Percentiles rank a stretch among this genome's conserved stretches.
These are phyloP conservation scores for Solea solea DNA, from an alignment of 2,113 vertebrate genomes.

Conservation along the genomic window DNA sequence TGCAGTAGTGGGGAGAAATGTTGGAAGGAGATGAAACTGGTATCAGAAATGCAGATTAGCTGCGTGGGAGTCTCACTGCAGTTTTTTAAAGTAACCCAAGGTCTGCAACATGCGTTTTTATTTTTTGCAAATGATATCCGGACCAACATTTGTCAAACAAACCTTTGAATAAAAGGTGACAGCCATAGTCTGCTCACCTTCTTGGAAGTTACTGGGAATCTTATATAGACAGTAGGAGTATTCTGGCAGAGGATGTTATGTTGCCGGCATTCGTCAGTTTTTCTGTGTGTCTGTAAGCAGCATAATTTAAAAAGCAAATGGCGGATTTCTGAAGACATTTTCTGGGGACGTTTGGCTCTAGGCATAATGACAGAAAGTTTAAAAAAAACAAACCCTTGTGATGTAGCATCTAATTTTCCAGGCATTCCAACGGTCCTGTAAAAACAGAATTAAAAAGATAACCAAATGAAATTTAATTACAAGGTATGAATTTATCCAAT, in stretches of 20 bases:
- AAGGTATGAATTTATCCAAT: too few relatives aligned
- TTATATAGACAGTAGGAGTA: not conserved
- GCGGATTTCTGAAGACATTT: too few relatives aligned
- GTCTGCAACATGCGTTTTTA: not conserved
- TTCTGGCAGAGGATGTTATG: not conserved
- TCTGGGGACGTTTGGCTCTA: too few relatives aligned
- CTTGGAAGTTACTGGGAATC: not conserved
- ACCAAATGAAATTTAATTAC: too few relatives aligned
- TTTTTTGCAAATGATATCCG: not conserved
- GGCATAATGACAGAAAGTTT: too few relatives aligned
- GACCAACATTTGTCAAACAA: not conserved
- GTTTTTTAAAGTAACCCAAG: not conserved
- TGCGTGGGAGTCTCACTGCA: constrained; percentile 4
- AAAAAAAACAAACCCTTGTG: too few relatives aligned
- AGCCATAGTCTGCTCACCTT: not conserved
- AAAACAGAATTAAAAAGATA: too few relatives aligned
- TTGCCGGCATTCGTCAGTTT: too few relatives aligned
- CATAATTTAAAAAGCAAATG: too few relatives aligned
- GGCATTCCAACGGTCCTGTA: too few relatives aligned
- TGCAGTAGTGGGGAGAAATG: constrained; percentile 4
- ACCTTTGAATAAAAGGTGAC: not conserved
- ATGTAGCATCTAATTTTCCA: too few relatives aligned
- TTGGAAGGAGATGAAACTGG: not conserved
- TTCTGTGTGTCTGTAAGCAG: too few relatives aligned
- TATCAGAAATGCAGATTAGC: not conserved